A percentile compares a stretch with the other conserved stretches of the same genome.
These are phyloP conservation scores for Pseudochaenichthys georgianus DNA, from an alignment of 2,797 vertebrate species.

Conservation along the genomic window DNA sequence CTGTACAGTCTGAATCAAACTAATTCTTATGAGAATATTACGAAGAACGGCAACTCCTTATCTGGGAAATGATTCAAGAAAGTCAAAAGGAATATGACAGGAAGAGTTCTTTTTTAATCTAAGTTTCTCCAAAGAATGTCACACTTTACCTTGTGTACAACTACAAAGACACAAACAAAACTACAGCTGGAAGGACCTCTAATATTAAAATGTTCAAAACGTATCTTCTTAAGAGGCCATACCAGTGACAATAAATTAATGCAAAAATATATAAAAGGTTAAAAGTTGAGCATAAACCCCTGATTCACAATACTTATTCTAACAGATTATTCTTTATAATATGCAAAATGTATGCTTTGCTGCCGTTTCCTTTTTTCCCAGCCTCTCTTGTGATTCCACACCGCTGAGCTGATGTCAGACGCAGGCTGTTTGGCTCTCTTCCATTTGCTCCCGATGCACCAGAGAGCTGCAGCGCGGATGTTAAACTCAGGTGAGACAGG, in stretches of 20 bases:
- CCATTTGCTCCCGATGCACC: slow-evolving; percentile 35
- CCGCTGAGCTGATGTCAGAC: slow-evolving; percentile 29
- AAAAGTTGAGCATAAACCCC: neutral
- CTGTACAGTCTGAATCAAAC: neutral
- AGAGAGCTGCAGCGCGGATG: slow-evolving; percentile 17
- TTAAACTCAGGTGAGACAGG: slow-evolving; percentile 63
- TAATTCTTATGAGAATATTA: slow-evolving; percentile 3
- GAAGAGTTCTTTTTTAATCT: neutral
- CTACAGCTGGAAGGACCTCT: neutral
- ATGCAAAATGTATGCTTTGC: neutral
- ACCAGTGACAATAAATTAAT: neutral
- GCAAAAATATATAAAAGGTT: neutral
- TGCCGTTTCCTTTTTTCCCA: neutral
- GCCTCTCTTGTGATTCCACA: slow-evolving; percentile 9
- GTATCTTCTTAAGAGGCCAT: neutral
- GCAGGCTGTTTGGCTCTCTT: slow-evolving; percentile 28
- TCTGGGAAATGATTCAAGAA: neutral
- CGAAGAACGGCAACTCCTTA: neutral
- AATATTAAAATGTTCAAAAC: neutral
- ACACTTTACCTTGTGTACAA: neutral
- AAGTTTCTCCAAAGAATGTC: neutral
- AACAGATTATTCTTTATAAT: slow-evolving; percentile 1
- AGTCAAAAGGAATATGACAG: neutral
- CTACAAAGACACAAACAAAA: neutral
- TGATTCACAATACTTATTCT: neutral